Evolutionary conservation across 2,888 invertebrate genomes (phyloP).

Genomic region (Chouioia cunea): DNA sequence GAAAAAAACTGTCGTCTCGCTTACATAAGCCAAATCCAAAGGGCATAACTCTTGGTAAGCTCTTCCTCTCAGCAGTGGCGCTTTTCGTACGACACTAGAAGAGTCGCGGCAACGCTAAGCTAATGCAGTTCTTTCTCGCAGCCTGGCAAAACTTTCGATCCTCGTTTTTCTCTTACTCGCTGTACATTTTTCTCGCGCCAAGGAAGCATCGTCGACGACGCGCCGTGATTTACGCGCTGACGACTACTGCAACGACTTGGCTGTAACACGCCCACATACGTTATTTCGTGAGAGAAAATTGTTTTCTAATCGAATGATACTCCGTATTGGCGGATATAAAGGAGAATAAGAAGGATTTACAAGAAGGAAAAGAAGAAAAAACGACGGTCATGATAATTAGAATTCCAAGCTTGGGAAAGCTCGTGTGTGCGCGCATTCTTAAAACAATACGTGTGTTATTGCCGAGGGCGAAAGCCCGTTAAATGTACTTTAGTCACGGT

Average conservation of each 20-base stretch:
- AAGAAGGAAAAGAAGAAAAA: conserved; percentile 33
- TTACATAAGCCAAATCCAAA: conserved; percentile 27
- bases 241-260: not conserved
- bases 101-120: conserved; percentile 27
- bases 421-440: conserved; percentile 15
- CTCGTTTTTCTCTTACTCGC: conserved; percentile 19
- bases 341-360: too few relatives aligned
- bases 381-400: conserved; percentile 30
- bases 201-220: conserved; percentile 47
- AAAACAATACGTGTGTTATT: conserved; percentile 34
- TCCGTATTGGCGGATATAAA: not conserved
- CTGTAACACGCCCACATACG: not conserved
- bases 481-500: conserved; percentile 67
- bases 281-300: not conserved
- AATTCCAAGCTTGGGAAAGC: conserved; percentile 21
- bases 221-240: conserved; percentile 54
- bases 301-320: conserved; percentile 27
- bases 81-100: conserved; percentile 3
- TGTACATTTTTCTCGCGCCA: conserved; percentile 32
- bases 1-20: not conserved
- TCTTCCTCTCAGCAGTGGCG: conserved; percentile 37
- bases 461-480: conserved; percentile 38
- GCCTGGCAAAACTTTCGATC: conserved; percentile 35
- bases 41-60: conserved; percentile 18
- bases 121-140: conserved; percentile 29